These are phyloP conservation scores for Phrynocephalus vlangalii DNA, from an alignment of 2,797 vertebrate species.

Conservation along the genomic window DNA sequence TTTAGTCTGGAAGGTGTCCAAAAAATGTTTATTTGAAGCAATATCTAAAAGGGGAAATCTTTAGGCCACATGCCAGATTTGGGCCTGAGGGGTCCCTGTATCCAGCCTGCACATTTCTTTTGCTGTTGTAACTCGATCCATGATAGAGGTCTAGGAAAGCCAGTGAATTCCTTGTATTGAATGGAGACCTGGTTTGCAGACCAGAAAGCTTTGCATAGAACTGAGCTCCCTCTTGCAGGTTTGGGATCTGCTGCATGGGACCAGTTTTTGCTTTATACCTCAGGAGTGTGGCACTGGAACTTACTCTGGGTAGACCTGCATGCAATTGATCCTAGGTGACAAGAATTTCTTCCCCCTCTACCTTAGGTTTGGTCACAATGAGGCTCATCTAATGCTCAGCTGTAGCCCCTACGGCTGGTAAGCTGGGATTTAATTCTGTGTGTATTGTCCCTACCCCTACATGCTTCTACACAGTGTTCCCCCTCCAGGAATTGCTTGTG, in stretches of 20 bases:
- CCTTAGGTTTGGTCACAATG: too few species aligned
- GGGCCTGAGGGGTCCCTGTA: background rate
- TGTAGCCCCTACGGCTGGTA: too few species aligned
- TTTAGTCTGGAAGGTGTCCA: background rate
- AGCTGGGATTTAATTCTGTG: too few species aligned
- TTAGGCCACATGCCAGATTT: background rate
- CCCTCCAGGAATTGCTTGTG: background rate
- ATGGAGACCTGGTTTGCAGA: too few species aligned
- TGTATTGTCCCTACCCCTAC: background rate
- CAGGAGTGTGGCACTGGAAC: too few species aligned
- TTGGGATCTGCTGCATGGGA: background rate
- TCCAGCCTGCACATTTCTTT: background rate
- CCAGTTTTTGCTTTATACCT: too few species aligned
- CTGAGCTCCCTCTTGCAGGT: background rate
- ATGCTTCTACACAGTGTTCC: background rate
- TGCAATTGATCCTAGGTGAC: background rate
- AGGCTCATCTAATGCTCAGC: too few species aligned
- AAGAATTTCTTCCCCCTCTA: background rate
- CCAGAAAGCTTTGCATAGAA: background rate
- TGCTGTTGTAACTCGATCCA: background rate
- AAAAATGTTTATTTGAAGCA: background rate
- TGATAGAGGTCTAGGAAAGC: too few species aligned
- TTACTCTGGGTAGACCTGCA: background rate
- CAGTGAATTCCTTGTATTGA: too few species aligned
- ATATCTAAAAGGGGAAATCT: background rate